A percentile compares a stretch with the other conserved stretches of the same genome.
These are phyloP conservation scores for Caranx ignobilis DNA, from an alignment of 2,113 vertebrate species.

Conservation along the genomic window DNA sequence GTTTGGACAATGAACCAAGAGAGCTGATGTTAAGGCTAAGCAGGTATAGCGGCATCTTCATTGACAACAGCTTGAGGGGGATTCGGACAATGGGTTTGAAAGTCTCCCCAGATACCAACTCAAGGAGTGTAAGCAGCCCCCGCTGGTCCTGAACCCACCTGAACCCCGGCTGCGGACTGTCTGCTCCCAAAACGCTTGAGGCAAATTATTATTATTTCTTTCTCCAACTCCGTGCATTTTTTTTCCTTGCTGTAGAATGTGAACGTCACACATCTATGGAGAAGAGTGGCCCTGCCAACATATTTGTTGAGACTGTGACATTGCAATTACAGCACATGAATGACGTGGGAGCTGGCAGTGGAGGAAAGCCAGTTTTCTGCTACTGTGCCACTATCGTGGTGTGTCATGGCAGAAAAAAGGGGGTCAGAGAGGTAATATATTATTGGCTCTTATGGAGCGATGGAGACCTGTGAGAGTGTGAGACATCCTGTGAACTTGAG, in stretches of 20 bases:
- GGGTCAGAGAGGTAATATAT: background rate
- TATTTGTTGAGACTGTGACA: background rate
- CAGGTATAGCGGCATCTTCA: background rate
- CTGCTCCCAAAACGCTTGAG: constrained; percentile 1
- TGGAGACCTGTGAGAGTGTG: background rate
- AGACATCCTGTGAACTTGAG: background rate
- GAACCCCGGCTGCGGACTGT: background rate
- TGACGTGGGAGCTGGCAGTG: background rate
- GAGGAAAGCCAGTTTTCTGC: background rate
- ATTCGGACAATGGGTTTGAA: constrained; percentile 30
- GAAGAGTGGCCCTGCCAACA: background rate
- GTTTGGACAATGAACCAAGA: constrained; percentile 13
- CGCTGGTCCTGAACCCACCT: constrained; percentile 32
- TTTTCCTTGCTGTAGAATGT: background rate
- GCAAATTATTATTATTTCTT: background rate
- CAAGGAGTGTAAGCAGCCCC: constrained; percentile 18
- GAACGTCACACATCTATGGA: constrained; percentile 1
- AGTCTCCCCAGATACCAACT: constrained; percentile 34
- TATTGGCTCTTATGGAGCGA: background rate
- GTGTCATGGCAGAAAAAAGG: background rate
- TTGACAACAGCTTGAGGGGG: constrained; percentile 27
- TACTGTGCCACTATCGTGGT: background rate
- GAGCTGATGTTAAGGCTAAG: background rate
- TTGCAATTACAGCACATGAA: background rate
- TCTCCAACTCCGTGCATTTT: background rate